Evolutionary conservation across 2,888 invertebrate genomes (phyloP), one percentile per base, ranked within the genome.

Genomic region (Sesamia inferens): DNA sequence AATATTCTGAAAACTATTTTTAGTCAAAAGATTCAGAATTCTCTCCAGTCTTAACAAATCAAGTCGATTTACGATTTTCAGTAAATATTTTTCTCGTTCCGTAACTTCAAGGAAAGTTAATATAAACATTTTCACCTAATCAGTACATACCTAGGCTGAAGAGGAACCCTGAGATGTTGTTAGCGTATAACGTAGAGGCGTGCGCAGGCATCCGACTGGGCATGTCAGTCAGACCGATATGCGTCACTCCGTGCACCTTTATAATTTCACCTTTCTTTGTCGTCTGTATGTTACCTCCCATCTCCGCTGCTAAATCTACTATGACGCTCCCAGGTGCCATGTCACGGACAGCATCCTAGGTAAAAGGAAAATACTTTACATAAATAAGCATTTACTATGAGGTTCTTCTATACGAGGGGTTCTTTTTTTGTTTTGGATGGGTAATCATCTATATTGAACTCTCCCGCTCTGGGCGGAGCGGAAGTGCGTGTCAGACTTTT

Each of bases 251-350:
- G 81, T 98, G 97, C 87, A 98, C 97, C 22, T 96, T 96, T 82
- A 97, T 97, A 63, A 98, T 94, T 93, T 98, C 97, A 16, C 98
- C 98, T 24, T 98, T 98, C 86, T 96, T 97, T 0, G 98, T 98
- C 1, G 98, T 98, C 92, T 98, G 97, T 64, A 98, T 96, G 93
- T 99, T 99, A 64, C 98, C 99, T 10, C 99, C 99, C 88, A 98
- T 97, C 94, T 99, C 99, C 0, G 99, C 98, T 0, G 99, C 99
- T 87, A 99, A 93, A 93, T 99, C 99, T 3, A 99, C 99, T 58
- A 99, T 97, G 44, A 99, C 98, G 83, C 98, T 98, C 47, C 99
- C 99, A 0, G 98, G 98, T 86, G 98, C 98, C 98, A 98, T 98
- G 66, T 97, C 96, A 54, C 97, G 97, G 42, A 98, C 96, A 91